These are phyloP conservation scores for Formica selysi DNA, from an alignment of 1,140 invertebrate species.

Conservation along the genomic window DNA sequence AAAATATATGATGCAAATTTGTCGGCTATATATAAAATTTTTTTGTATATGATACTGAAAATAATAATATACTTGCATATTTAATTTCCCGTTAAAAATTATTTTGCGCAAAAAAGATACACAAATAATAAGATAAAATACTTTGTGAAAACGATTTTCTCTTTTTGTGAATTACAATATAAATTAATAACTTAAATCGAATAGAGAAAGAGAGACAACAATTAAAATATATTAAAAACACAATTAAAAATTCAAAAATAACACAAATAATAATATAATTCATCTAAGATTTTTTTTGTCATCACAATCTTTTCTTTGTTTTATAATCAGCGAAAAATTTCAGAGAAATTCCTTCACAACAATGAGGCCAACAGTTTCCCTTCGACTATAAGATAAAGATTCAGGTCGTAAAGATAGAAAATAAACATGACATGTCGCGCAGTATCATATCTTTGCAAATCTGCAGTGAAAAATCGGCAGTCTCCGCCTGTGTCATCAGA, in stretches of 20 bases:
- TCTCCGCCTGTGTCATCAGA: constrained; percentile 44
- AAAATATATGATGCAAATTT: neutral
- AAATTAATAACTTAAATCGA: no score
- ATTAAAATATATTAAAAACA: constrained; percentile 4
- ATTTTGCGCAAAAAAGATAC: neutral
- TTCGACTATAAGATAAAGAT: constrained; percentile 17
- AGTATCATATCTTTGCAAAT: constrained; percentile 47
- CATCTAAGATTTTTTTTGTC: neutral
- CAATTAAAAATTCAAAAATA: neutral
- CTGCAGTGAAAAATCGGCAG: constrained; percentile 32
- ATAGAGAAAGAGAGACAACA: neutral
- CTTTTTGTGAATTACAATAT: neutral
- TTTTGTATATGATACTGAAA: neutral
- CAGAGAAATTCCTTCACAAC: neutral
- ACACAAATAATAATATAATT: neutral
- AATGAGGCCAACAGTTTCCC: neutral
- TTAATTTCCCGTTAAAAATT: neutral
- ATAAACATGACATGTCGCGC: neutral
- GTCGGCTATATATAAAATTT: neutral
- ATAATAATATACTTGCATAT: neutral
- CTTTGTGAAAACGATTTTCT: neutral
- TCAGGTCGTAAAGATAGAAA: constrained; percentile 20
- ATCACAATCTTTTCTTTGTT: neutral
- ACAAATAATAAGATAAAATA: neutral
- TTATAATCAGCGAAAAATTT: neutral